phyloP scores from a whole-genome alignment of 2,113 vertebrate genomes.

The Lepisosteus oculatus region DNA sequence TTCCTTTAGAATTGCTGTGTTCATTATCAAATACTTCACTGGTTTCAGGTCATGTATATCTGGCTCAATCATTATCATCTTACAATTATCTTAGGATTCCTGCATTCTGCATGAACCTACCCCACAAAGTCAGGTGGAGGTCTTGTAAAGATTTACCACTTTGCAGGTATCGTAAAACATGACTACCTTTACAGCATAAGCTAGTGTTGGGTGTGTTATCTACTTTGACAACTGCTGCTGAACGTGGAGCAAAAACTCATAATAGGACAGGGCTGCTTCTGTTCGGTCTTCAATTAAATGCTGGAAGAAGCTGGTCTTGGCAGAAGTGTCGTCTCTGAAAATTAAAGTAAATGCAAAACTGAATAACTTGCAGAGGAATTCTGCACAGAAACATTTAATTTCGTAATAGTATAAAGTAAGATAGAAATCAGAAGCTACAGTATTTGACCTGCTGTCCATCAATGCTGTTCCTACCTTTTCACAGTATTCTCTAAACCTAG shows the following conservation, averaged over 20 bases:
- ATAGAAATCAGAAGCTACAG: too few relatives aligned
- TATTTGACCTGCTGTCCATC: too few relatives aligned
- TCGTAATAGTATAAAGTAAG: too few relatives aligned
- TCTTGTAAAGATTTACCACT: conserved; percentile 15
- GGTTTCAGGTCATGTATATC: not conserved
- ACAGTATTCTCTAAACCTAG: too few relatives aligned
- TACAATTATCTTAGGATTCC: not conserved
- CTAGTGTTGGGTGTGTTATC: conserved; percentile 2
- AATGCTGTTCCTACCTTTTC: too few relatives aligned
- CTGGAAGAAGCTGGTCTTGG: conserved; percentile 83
- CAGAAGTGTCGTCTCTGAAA: conserved; percentile 82
- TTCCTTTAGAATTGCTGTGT: not conserved
- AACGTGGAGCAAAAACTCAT: conserved; percentile 90
- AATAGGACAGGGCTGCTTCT: conserved; percentile 86
- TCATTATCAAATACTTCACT: not conserved
- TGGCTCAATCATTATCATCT: not conserved
- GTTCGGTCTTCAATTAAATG: conserved; percentile 89
- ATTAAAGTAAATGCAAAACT: not conserved
- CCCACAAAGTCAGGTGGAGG: conserved; percentile 18
- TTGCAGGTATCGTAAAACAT: conserved; percentile 6
- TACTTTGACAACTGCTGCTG: conserved; percentile 90
- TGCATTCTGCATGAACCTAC: conserved; percentile 1
- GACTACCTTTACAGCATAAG: conserved; percentile 1
- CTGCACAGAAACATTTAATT: too few relatives aligned
- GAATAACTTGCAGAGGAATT: too few relatives aligned